phyloP scores from a whole-genome alignment of 2,113 vertebrate genomes.

The Phylloscopus whistleri region DNA sequence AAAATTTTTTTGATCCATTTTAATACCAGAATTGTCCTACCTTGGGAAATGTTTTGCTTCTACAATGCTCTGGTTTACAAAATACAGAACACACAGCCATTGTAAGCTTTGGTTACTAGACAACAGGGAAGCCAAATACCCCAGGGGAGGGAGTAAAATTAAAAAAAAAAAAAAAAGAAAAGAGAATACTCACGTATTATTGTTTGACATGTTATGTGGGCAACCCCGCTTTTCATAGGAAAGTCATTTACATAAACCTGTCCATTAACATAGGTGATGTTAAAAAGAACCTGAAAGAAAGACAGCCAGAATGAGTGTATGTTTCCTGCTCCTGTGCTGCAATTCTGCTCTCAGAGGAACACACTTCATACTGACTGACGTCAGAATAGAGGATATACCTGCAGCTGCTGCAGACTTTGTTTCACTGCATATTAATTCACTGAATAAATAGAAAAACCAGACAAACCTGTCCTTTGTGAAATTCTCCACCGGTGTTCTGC shows the following conservation, averaged over 20 bases:
- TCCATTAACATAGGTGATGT: conserved; percentile 75
- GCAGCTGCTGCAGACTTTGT: background rate
- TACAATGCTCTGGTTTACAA: background rate
- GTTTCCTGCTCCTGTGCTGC: background rate
- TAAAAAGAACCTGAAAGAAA: conserved; percentile 78
- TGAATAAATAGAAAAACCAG: background rate
- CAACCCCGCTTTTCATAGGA: conserved; percentile 85
- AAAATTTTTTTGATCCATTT: background rate
- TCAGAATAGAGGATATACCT: background rate
- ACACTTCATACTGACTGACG: background rate
- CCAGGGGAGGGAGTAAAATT: background rate
- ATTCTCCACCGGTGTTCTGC: conserved; percentile 68
- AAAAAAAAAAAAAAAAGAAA: background rate
- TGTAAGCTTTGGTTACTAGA: background rate
- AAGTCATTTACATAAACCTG: conserved; percentile 88
- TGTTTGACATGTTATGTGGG: conserved; percentile 84
- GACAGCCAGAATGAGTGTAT: background rate
- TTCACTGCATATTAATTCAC: background rate
- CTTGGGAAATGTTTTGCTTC: background rate
- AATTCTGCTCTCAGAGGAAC: background rate
- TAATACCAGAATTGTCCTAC: background rate
- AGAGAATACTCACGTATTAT: conserved; percentile 82
- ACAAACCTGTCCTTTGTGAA: conserved; percentile 83
- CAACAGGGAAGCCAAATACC: background rate
- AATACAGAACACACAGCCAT: background rate